These are phyloP conservation scores for Podarcis siculus DNA, from an alignment of 2,797 vertebrate species.

Conservation along the genomic window DNA sequence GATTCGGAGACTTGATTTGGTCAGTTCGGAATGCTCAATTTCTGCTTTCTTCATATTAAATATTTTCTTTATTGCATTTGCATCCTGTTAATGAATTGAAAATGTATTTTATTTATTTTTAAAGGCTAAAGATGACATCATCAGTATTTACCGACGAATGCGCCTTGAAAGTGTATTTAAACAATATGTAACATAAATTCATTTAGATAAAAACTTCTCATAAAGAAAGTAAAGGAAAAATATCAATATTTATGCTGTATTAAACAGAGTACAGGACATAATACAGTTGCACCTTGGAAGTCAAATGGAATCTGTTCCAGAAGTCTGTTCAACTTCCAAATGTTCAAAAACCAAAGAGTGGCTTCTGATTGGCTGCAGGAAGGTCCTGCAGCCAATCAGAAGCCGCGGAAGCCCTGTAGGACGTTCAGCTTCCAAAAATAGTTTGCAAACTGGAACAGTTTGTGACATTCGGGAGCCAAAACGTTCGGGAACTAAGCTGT, in stretches of 20 bases:
- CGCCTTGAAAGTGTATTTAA: neutral
- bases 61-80: slow-evolving; percentile 97
- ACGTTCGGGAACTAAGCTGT: too few species aligned
- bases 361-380: too few species aligned
- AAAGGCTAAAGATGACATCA: slow-evolving; percentile 31
- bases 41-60: slow-evolving; percentile 96
- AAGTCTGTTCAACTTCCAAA: too few species aligned
- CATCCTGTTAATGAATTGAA: slow-evolving; percentile 84
- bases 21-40: slow-evolving; percentile 92
- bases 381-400: too few species aligned
- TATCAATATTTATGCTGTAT: neutral
- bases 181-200: neutral
- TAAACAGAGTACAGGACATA: neutral
- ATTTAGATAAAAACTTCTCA: neutral
- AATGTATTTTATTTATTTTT: slow-evolving; percentile 12
- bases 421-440: too few species aligned
- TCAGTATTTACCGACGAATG: neutral
- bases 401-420: rapidly evolving
- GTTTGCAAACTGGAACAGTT: too few species aligned
- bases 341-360: too few species aligned
- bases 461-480: too few species aligned
- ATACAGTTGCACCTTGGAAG: neutral
- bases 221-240: neutral
- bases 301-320: too few species aligned
- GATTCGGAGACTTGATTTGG: slow-evolving; percentile 95